A percentile compares a stretch with the other conserved stretches of the same genome.
phyloP scores from a whole-genome alignment of 2,888 invertebrate species.

The Drosophila trichaetosa region DNA sequence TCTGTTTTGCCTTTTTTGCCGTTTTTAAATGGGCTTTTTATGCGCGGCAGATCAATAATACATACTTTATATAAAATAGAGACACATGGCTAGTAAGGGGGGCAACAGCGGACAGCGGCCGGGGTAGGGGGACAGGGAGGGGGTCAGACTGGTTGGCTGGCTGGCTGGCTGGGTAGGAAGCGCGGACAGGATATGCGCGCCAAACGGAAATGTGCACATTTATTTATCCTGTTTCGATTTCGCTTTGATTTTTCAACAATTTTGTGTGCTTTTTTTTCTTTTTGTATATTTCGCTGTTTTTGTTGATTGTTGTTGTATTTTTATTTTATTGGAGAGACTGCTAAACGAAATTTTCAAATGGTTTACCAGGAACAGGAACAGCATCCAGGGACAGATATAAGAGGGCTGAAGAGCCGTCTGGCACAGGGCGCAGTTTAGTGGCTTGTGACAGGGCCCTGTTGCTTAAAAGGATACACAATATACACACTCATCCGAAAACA shows the following conservation, averaged over 20 bases:
- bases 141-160: neutral
- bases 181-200: conserved; percentile 78
- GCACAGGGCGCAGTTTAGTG: conserved; percentile 64
- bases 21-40: conserved; percentile 81
- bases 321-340: conserved; percentile 39
- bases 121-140: neutral
- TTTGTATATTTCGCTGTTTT: conserved; percentile 31
- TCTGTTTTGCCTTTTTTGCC: conserved; percentile 53
- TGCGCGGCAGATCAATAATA: conserved; percentile 82
- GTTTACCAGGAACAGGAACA: conserved; percentile 63
- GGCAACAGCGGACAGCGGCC: neutral
- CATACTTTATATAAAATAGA: conserved; percentile 69
- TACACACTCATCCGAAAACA: conserved; percentile 2
- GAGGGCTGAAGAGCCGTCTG: conserved; percentile 15
- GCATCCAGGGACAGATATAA: conserved; percentile 8
- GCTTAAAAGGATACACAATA: conserved; percentile 24
- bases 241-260: conserved; percentile 73
- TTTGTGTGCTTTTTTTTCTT: conserved; percentile 5
- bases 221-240: conserved; percentile 82
- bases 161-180: conserved; percentile 57
- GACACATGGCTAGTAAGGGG: conserved; percentile 16
- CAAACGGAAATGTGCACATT: conserved; percentile 81
- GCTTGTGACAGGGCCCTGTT: conserved; percentile 49
- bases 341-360: conserved; percentile 81
- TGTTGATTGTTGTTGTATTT: conserved; percentile 24